Base-by-base conservation (phyloP, 2,113 vertebrate species). In the Pipa parva region DNA sequence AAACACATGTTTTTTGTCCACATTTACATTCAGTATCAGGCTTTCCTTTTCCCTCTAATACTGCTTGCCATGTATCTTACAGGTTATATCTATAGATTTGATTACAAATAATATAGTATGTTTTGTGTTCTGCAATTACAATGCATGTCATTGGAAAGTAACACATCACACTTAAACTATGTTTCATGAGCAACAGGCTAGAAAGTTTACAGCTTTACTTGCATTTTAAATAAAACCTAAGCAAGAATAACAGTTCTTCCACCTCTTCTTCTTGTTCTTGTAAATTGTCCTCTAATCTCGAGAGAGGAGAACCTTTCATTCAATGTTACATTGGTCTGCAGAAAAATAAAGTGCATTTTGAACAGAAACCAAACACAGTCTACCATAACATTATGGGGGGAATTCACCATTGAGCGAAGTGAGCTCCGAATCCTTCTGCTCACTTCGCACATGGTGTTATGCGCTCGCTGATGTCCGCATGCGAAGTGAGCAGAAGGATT, bases 281-380 rank as follows among this genome's bases (percentile, higher is more conserved):
- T 10, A 33, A 73, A 80, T n/a, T 20, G 76, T 60, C 63, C 58
- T 72, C 74, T 78, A 67, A 82, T 77, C 77, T 75, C 79, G 75
- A 92, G 79, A 24, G 76, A 77, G 59, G 87, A 88, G 78, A 92
- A 92, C 61, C 88, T 83, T 37, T 90, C 88, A 42, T 88, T 83
- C 72, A 92, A 75, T 5, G 84, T 88, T 72, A 92, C 59, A 28
- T 78, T 77, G 50, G 88, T 91, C 90, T 93, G 80, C 50, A 36
- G 82, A 74, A 72, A 79, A 74, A 79, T 58, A 71, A 79, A 51
- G 13, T 4, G 2, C 33, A 54, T 7, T 42, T 5, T 54, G 24
- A 9, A 17, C 10, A 52, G 22, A 1, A 37, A 17, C 26, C 6
- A 33, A 33, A 33, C 9, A 7, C 31, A 33, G n/a, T n/a, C n/a